phyloP scores from a whole-genome alignment of 2,113 vertebrate genomes.

The Phrynocephalus versicolor region DNA sequence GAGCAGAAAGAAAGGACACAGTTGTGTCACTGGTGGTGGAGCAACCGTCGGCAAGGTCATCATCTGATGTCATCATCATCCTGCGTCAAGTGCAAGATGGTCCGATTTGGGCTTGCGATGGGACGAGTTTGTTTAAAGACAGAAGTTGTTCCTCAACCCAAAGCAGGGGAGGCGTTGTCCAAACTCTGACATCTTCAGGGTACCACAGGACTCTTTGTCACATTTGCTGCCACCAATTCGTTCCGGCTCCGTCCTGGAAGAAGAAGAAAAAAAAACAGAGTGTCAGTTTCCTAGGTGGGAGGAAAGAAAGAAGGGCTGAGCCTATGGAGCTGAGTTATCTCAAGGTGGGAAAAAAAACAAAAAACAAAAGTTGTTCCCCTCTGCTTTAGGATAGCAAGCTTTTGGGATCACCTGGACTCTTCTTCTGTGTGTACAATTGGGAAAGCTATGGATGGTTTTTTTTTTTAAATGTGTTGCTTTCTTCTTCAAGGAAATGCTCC shows the following conservation, averaged over 20 bases:
- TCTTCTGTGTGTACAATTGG: neutral
- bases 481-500: slow-evolving; percentile 89
- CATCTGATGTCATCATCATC: no score
- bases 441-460: neutral
- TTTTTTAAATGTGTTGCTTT: no score
- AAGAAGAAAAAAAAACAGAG: neutral
- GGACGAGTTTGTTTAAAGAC: no score
- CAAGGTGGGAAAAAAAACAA: no score
- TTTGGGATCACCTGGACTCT: neutral
- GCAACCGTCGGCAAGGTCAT: no score
- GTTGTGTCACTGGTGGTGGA: neutral
- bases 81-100: no score
- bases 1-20: neutral
- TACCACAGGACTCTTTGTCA: neutral
- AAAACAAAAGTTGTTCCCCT: no score
- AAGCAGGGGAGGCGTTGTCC: no score
- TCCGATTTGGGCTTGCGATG: no score
- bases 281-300: neutral
- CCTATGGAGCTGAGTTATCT: no score
- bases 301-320: neutral
- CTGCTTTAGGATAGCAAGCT: neutral
- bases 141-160: no score
- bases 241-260: neutral
- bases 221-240: neutral
- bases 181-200: neutral